phyloP scores from a whole-genome alignment of 2,797 vertebrate species.

The Tenualosa thibaudeaui region DNA sequence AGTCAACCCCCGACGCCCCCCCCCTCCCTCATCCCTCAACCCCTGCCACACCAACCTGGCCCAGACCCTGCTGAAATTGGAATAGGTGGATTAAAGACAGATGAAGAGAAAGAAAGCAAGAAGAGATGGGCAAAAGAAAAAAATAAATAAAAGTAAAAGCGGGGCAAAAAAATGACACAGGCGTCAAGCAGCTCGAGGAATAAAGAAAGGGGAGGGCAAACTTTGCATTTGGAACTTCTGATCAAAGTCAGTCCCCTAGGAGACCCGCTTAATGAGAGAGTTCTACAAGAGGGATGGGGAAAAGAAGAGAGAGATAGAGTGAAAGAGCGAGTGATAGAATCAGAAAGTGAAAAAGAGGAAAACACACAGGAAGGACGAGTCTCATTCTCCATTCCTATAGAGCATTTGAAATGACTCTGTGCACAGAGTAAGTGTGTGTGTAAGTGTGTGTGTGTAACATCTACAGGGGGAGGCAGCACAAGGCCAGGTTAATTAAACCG shows the following conservation, averaged over 20 bases:
- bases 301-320: background rate
- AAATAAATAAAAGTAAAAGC: background rate
- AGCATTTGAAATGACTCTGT: slow-evolving; percentile 41
- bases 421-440: slow-evolving; percentile 25
- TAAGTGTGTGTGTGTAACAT: slow-evolving; percentile 70
- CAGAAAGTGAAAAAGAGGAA: background rate
- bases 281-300: slow-evolving; percentile 50
- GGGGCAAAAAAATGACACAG: background rate
- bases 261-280: slow-evolving; percentile 70
- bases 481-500: slow-evolving; percentile 81
- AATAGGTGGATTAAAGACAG: slow-evolving; percentile 53
- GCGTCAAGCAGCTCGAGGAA: slow-evolving; percentile 52
- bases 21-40: slow-evolving; percentile 47
- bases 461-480: slow-evolving; percentile 66
- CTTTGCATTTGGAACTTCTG: slow-evolving; percentile 70
- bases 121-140: background rate
- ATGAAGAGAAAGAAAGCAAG: slow-evolving; percentile 20
- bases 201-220: slow-evolving; percentile 54
- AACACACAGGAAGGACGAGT: slow-evolving; percentile 25
- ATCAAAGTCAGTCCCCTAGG: slow-evolving; percentile 74
- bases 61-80: slow-evolving; percentile 35
- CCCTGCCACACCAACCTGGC: slow-evolving; percentile 46
- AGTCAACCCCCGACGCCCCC: slow-evolving; percentile 60
- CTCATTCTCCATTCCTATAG: slow-evolving; percentile 45
- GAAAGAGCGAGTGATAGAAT: slow-evolving; percentile 27